Evolutionary conservation across 2,113 vertebrate genomes (phyloP).

Genomic region (Callaeas wilsoni): DNA sequence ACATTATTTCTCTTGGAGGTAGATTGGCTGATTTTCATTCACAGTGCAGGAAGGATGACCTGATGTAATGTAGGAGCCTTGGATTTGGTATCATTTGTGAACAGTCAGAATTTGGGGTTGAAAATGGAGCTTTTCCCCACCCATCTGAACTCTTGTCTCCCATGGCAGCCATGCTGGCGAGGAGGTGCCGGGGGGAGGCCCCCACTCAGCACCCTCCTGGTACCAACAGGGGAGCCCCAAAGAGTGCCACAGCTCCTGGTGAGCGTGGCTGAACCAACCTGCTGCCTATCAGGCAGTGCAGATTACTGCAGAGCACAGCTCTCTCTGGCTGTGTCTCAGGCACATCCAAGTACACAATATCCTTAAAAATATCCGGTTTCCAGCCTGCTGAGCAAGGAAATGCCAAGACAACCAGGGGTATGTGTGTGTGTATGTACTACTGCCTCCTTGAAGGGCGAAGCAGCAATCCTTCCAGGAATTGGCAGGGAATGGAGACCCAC

Average conservation of each 20-base stretch:
- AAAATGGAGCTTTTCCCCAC: neutral
- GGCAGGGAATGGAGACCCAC: neutral
- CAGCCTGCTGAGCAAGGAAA: neutral
- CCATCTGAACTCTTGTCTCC: neutral
- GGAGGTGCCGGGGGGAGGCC: neutral
- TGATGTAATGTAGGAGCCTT: neutral
- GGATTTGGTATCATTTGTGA: neutral
- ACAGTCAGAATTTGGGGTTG: neutral
- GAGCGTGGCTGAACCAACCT: neutral
- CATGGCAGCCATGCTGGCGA: accelerated
- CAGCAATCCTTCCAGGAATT: neutral
- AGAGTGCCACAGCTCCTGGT: neutral
- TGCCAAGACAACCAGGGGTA: neutral
- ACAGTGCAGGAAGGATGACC: neutral
- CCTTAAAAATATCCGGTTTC: neutral
- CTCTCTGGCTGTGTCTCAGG: neutral
- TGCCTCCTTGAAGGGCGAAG: neutral
- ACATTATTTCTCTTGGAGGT: neutral
- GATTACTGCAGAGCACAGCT: neutral
- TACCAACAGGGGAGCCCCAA: neutral
- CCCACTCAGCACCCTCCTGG: neutral
- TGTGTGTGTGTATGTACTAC: neutral
- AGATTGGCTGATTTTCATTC: neutral
- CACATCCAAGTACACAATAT: neutral
- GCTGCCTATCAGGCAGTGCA: neutral